These are phyloP conservation scores for Platycnemis pennipes DNA, from an alignment of 2,888 invertebrate species.

Conservation along the genomic window DNA sequence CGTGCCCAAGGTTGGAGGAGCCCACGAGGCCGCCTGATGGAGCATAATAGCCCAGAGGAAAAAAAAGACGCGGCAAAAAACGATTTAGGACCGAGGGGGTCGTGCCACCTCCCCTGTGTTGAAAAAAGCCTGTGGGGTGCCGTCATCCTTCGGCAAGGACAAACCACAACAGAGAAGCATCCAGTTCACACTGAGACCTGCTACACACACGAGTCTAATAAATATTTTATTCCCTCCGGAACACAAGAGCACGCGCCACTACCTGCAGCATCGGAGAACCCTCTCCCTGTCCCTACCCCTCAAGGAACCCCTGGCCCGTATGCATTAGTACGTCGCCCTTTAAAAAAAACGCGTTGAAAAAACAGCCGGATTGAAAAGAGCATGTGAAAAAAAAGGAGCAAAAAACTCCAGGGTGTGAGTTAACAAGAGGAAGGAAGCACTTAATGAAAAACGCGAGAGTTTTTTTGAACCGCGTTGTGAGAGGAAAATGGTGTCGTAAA, in stretches of 20 bases:
- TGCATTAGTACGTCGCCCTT: neutral
- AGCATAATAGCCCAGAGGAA: neutral
- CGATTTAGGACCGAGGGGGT: neutral
- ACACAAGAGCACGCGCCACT: neutral
- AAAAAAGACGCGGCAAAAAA: neutral
- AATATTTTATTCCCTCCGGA: neutral
- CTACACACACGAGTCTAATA: neutral
- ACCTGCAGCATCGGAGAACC: neutral
- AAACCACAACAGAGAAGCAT: neutral
- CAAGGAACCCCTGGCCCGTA: neutral
- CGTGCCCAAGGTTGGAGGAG: neutral
- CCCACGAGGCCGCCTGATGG: neutral
- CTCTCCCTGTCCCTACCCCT: neutral
- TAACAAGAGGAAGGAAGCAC: neutral
- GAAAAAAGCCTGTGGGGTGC: conserved; percentile 33
- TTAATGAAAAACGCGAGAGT: neutral
- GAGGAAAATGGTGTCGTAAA: neutral
- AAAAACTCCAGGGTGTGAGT: neutral
- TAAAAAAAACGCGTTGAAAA: neutral
- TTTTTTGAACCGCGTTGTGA: neutral
- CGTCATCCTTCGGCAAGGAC: neutral
- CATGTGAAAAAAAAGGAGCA: neutral
- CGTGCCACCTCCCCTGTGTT: neutral
- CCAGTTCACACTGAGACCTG: neutral
- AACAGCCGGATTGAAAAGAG: neutral